phyloP scores from a whole-genome alignment of 92 coral and sea anemone species.

The Umimayanthus chanpuru region DNA sequence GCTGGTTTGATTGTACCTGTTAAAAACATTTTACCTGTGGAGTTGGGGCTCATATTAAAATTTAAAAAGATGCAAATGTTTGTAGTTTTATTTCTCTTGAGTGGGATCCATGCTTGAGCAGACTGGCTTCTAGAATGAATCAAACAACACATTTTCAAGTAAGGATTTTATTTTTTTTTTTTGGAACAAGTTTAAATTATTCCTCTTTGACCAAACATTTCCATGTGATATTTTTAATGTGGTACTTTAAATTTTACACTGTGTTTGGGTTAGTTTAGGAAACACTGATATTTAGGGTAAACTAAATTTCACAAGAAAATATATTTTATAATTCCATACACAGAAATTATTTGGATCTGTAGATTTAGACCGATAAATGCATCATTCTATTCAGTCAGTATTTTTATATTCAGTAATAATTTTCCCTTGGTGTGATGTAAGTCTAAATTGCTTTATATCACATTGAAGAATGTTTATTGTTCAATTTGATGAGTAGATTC shows the following conservation, averaged over 20 bases:
- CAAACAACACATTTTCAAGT: slow-evolving; percentile 31
- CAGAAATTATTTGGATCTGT: neutral
- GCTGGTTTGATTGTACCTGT: slow-evolving; percentile 35
- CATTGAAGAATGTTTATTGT: slow-evolving; percentile 33
- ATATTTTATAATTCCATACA: neutral
- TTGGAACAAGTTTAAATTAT: neutral
- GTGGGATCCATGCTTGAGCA: slow-evolving; percentile 36
- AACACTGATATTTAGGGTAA: slow-evolving; percentile 6
- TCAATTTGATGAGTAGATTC: slow-evolving; percentile 26
- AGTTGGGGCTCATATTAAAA: slow-evolving; percentile 26
- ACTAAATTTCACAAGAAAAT: neutral
- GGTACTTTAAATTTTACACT: slow-evolving; percentile 9
- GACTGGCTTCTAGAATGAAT: slow-evolving; percentile 16
- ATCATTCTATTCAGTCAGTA: neutral
- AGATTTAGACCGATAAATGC: neutral
- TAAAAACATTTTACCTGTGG: slow-evolving; percentile 35
- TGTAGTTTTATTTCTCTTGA: slow-evolving; percentile 33
- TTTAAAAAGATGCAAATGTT: slow-evolving; percentile 49
- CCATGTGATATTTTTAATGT: neutral
- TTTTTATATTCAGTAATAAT: slow-evolving; percentile 11
- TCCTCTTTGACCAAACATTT: neutral
- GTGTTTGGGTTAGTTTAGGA: slow-evolving; percentile 32
- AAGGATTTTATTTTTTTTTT: neutral
- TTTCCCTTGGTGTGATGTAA: slow-evolving; percentile 34
- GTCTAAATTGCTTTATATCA: slow-evolving; percentile 24